Conservation (phyloP, 2,888 invertebrate species). For the Caenorhabditis japonica region DNA sequence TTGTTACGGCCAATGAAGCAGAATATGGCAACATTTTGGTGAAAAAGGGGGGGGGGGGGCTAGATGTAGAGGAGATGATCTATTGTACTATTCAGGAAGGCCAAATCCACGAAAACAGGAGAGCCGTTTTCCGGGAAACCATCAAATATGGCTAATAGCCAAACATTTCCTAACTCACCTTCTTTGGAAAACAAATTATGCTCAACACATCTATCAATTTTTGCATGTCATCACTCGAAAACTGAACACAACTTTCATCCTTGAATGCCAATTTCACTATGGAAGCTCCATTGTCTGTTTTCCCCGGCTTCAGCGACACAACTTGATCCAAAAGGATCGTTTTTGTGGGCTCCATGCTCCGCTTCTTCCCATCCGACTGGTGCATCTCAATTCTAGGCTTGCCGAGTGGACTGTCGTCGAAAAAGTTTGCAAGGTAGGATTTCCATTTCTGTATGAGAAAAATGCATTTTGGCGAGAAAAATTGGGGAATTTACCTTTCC, state of each 20-base stretch:
- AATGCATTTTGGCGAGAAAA: not conserved
- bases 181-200: conserved; percentile 50
- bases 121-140: too few species aligned
- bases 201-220: conserved; percentile 38
- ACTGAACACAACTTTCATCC: conserved; percentile 37
- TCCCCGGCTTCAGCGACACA: conserved; percentile 45
- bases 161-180: too few species aligned
- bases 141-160: too few species aligned
- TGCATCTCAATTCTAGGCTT: conserved; percentile 48
- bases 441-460: conserved; percentile 51
- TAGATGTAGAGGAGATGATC: too few species aligned
- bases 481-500: conserved; percentile 29
- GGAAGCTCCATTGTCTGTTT: conserved; percentile 35
- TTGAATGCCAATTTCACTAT: conserved; percentile 32
- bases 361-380: conserved; percentile 34
- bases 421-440: conserved; percentile 39
- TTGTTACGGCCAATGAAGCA: conserved; percentile 25
- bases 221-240: conserved; percentile 45
- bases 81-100: too few species aligned
- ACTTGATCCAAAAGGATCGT: conserved; percentile 38
- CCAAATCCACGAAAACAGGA: too few species aligned
- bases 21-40: conserved; percentile 3
- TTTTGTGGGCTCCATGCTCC: conserved; percentile 17
- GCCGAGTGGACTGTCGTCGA: conserved; percentile 37
- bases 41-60: not conserved